These are phyloP conservation scores for Melanophora roralis DNA, from an alignment of 2,888 invertebrate species.

Conservation along the genomic window DNA sequence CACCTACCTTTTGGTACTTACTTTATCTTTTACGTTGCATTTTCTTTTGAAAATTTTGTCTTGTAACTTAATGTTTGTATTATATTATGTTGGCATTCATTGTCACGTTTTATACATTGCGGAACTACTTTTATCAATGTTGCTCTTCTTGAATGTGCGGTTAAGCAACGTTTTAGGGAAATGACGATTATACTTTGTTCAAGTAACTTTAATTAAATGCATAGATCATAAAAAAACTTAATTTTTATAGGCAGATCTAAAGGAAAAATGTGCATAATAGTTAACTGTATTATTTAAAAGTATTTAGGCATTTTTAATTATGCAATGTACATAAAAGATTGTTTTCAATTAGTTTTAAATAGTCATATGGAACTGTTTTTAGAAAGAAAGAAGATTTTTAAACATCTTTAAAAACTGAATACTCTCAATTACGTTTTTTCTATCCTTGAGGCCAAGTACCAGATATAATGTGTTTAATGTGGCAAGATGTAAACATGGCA, in stretches of 20 bases:
- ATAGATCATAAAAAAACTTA: background rate
- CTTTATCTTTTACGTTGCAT: background rate
- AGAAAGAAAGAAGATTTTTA: too few species aligned
- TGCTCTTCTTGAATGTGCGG: background rate
- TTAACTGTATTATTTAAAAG: background rate
- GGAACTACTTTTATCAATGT: conserved; percentile 35
- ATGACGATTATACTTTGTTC: background rate
- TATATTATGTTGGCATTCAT: conserved; percentile 49
- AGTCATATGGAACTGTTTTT: too few species aligned
- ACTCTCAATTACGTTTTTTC: too few species aligned
- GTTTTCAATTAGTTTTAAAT: too few species aligned
- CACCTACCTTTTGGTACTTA: conserved; percentile 37
- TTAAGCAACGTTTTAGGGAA: background rate
- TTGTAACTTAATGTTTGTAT: conserved; percentile 30
- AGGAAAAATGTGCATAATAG: background rate
- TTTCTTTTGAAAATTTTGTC: conserved; percentile 21
- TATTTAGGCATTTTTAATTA: too few species aligned
- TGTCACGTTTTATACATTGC: conserved; percentile 53
- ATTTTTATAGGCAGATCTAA: background rate
- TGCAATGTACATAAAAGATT: too few species aligned
- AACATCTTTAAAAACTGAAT: too few species aligned
- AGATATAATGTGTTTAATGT: too few species aligned
- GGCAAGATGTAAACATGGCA: too few species aligned
- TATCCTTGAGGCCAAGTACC: too few species aligned
- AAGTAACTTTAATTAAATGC: background rate